A percentile compares a stretch with the other conserved stretches of the same genome.
Conservation (phyloP, 2,797 vertebrate species). For the Darevskia nairensis region DNA sequence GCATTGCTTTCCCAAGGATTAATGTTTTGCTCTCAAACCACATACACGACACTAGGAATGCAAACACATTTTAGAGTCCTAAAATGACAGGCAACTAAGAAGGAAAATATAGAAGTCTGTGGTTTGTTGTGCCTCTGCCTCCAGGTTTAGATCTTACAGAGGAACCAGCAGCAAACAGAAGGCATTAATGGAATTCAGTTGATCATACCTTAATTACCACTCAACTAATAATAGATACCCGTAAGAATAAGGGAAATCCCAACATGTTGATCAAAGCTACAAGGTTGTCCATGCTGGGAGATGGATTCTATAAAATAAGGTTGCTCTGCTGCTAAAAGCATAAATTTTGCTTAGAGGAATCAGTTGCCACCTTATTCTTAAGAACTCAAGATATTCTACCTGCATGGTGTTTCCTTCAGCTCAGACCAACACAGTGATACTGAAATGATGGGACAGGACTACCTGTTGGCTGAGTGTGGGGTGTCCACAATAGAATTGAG, state of each 20-base stretch:
- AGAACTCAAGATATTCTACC: neutral
- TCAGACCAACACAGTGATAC: neutral
- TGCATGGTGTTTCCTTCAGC: neutral
- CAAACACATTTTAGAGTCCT: slow-evolving; percentile 10
- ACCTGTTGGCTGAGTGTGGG: neutral
- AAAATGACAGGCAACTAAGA: slow-evolving; percentile 26
- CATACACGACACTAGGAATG: slow-evolving; percentile 12
- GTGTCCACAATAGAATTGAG: neutral
- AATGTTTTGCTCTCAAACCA: slow-evolving; percentile 27
- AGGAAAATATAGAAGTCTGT: neutral
- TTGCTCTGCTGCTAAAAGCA: neutral
- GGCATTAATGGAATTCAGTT: neutral
- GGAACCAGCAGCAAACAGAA: neutral
- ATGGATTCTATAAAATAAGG: neutral
- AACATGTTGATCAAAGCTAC: neutral
- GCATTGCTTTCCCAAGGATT: slow-evolving; percentile 41
- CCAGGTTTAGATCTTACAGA: neutral
- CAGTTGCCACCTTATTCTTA: neutral
- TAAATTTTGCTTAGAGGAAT: neutral
- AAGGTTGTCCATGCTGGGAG: neutral
- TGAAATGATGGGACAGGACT: neutral
- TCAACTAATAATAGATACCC: neutral
- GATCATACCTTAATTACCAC: slow-evolving; percentile 1
- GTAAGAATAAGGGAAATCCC: neutral
- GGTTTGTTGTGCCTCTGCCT: neutral